These are phyloP conservation scores for Brachylomia viminalis DNA, from an alignment of 2,888 invertebrate genomes.

Conservation along the genomic window DNA sequence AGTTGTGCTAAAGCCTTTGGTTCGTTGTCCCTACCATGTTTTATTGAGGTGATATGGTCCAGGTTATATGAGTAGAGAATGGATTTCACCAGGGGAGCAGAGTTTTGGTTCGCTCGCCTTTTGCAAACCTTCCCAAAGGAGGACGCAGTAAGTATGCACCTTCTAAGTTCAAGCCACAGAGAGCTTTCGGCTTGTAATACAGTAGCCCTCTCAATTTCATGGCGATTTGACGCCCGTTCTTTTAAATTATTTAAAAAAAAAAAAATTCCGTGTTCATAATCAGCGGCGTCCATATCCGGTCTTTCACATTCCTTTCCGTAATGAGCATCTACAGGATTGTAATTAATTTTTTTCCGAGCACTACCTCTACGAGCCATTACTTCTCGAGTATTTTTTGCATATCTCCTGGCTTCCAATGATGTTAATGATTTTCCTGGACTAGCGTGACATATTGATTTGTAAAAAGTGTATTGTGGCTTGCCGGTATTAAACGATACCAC, in stretches of 20 bases:
- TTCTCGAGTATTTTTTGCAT: constrained; percentile 3
- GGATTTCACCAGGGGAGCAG: constrained; percentile 18
- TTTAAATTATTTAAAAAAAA: constrained; percentile 23
- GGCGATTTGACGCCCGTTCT: constrained; percentile 29
- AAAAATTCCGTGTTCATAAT: not conserved
- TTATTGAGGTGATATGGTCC: constrained; percentile 11
- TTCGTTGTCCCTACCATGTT: constrained; percentile 19
- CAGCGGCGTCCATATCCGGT: not conserved
- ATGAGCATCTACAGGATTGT: constrained; percentile 6
- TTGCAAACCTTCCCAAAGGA: constrained; percentile 20
- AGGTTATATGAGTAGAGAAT: constrained; percentile 7
- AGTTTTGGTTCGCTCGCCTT: constrained; percentile 19
- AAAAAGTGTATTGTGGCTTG: constrained; percentile 37
- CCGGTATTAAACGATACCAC: constrained; percentile 50
- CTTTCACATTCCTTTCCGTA: constrained; percentile 16
- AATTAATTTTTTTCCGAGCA: constrained; percentile 2
- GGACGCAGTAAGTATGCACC: constrained; percentile 9
- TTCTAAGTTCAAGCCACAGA: constrained; percentile 21
- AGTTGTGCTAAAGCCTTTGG: constrained; percentile 13
- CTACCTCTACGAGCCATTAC: not conserved
- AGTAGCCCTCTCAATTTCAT: constrained; percentile 50
- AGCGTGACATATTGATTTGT: not conserved
- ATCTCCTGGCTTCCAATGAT: not conserved
- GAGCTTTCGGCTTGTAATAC: constrained; percentile 19
- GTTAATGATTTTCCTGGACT: constrained; percentile 9